Conservation (phyloP, 2,888 invertebrate genomes). For the Troides aeacus region DNA sequence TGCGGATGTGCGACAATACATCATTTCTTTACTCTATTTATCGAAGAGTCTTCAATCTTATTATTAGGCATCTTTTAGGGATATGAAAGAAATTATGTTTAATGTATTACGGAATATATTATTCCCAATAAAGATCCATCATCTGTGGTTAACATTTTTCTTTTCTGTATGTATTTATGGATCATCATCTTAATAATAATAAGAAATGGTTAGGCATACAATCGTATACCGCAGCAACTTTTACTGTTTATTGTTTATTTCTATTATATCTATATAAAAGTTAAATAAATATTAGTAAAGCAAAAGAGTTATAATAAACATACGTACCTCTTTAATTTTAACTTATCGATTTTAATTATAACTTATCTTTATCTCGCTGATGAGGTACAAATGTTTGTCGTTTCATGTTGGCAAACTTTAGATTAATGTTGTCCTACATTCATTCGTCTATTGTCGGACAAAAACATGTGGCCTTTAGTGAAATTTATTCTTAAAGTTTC, state of each 20-base stretch:
- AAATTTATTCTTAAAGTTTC: slow-evolving; percentile 72
- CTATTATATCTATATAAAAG: too few relatives aligned
- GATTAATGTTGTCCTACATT: slow-evolving; percentile 61
- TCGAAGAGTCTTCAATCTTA: slow-evolving; percentile 29
- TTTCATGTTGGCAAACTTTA: slow-evolving; percentile 54
- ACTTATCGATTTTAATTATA: background rate
- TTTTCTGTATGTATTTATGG: slow-evolving; percentile 11
- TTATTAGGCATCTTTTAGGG: slow-evolving; percentile 29
- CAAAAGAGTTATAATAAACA: too few relatives aligned
- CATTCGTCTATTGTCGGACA: slow-evolving; percentile 69
- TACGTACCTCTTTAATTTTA: background rate
- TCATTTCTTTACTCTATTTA: slow-evolving; percentile 43
- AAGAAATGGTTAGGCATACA: background rate
- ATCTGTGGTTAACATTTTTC: slow-evolving; percentile 5
- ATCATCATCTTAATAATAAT: background rate
- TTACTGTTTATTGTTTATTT: too few relatives aligned
- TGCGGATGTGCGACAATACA: slow-evolving; percentile 51
- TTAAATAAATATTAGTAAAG: too few relatives aligned
- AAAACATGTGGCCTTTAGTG: slow-evolving; percentile 54
- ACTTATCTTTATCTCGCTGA: slow-evolving; percentile 19
- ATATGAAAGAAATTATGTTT: slow-evolving; percentile 26
- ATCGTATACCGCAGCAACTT: background rate
- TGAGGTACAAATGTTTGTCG: slow-evolving; percentile 54
- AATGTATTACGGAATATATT: slow-evolving; percentile 22
- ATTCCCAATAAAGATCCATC: slow-evolving; percentile 24